phyloP scores from a whole-genome alignment of 2,888 invertebrate genomes.

The Conchocele bisecta region DNA sequence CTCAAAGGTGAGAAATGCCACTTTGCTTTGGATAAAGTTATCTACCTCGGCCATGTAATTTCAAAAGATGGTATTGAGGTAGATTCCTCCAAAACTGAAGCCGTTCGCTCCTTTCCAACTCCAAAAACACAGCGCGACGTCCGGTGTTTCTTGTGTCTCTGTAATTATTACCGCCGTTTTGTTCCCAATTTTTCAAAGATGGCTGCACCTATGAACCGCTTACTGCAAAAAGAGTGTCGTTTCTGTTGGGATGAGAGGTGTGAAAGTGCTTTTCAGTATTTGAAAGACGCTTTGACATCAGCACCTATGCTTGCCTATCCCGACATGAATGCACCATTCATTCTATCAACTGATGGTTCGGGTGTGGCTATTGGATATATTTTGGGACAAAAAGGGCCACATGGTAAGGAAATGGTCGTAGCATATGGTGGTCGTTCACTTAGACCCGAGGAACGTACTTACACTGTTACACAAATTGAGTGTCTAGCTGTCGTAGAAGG shows the following conservation, averaged over 20 bases:
- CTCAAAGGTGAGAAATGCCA: slow-evolving; percentile 50
- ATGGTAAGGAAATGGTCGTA: slow-evolving; percentile 42
- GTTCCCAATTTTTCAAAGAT: slow-evolving; percentile 69
- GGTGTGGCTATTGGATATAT: slow-evolving; percentile 26
- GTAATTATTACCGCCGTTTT: slow-evolving; percentile 81
- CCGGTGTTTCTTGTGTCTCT: slow-evolving; percentile 51
- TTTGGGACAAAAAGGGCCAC: slow-evolving; percentile 13
- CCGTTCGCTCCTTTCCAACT: slow-evolving; percentile 42
- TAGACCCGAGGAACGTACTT: slow-evolving; percentile 31
- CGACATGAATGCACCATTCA: slow-evolving; percentile 50
- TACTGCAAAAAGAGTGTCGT: slow-evolving; percentile 65
- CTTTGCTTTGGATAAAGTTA: slow-evolving; percentile 51
- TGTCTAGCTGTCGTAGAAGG: slow-evolving; percentile 45
- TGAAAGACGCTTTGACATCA: slow-evolving; percentile 65
- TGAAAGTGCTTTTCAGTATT: slow-evolving; percentile 70
- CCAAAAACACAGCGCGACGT: slow-evolving; percentile 52
- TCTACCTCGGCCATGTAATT: slow-evolving; percentile 59
- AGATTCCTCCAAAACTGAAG: slow-evolving; percentile 45
- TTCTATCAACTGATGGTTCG: slow-evolving; percentile 46
- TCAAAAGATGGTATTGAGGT: slow-evolving; percentile 56
- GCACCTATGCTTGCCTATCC: slow-evolving; percentile 59
- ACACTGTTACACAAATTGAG: slow-evolving; percentile 34
- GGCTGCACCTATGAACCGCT: slow-evolving; percentile 70
- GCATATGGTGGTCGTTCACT: slow-evolving; percentile 50
- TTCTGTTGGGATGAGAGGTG: slow-evolving; percentile 73